Conservation (phyloP, 2,113 vertebrate genomes). For the Mastomys coucha region DNA sequence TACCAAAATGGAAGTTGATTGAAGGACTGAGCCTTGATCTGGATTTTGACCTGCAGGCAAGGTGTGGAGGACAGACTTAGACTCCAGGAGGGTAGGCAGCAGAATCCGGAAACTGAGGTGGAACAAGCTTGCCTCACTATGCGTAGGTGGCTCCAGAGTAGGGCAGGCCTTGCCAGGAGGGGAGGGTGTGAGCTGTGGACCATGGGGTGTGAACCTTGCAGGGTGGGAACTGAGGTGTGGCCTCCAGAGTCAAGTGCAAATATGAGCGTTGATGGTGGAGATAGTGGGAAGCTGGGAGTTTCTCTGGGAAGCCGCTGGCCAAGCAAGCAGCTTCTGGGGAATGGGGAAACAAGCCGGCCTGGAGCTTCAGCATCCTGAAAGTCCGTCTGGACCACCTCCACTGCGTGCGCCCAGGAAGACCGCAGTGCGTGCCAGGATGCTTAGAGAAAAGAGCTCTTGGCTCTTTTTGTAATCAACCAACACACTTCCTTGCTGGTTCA, state of each 20-base stretch:
- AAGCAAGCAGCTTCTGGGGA: neutral
- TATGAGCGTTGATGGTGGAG: conserved; percentile 60
- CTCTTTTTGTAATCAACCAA: neutral
- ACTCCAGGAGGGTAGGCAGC: neutral
- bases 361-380: neutral
- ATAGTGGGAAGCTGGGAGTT: neutral
- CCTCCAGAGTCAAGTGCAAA: neutral
- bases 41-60: neutral
- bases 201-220: neutral
- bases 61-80: neutral
- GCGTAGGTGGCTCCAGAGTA: neutral
- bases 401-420: neutral
- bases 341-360: neutral
- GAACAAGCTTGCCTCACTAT: conserved; percentile 44
- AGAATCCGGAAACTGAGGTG: neutral
- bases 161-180: neutral
- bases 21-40: neutral
- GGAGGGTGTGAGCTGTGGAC: conserved; percentile 17
- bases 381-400: neutral
- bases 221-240: neutral
- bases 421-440: neutral
- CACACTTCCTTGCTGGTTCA: neutral
- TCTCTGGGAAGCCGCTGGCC: neutral
- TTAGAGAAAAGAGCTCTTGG: neutral
- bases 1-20: neutral